Evolutionary conservation across 2,113 vertebrate species (phyloP).

Genomic region (Cryptomyrus ogoouensis): DNA sequence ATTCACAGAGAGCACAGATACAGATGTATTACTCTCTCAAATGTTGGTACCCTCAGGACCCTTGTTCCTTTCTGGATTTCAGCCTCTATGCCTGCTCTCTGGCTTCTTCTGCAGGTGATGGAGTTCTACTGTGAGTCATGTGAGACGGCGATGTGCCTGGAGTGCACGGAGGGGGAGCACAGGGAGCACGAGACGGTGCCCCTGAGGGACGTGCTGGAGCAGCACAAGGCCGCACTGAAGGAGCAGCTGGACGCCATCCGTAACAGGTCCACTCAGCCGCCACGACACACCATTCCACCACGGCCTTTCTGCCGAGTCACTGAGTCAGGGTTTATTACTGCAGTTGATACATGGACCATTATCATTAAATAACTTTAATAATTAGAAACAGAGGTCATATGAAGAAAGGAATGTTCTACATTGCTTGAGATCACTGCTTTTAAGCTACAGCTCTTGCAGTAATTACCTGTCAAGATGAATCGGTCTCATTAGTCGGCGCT

Average conservation of each 20-base stretch:
- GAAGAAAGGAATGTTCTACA: background rate
- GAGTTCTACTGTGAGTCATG: constrained; percentile 97
- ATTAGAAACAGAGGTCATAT: background rate
- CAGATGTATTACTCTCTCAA: background rate
- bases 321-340: background rate
- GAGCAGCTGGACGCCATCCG: constrained; percentile 82
- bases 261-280: constrained; percentile 61
- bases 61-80: background rate
- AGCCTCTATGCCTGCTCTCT: background rate
- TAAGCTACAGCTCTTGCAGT: background rate
- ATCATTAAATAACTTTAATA: background rate
- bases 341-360: background rate
- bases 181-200: constrained; percentile 85
- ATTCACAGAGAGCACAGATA: background rate
- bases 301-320: background rate
- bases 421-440: background rate
- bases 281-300: no score
- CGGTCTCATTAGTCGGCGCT: background rate
- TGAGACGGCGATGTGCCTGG: constrained; percentile 90
- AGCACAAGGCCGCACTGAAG: constrained; percentile 83
- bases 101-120: constrained; percentile 74
- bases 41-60: background rate
- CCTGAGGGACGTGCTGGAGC: constrained; percentile 83
- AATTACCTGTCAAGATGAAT: background rate
- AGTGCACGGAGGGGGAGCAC: constrained; percentile 85